Conservation (phyloP, 2,888 invertebrate species). For the Myopa tessellatipennis region DNA sequence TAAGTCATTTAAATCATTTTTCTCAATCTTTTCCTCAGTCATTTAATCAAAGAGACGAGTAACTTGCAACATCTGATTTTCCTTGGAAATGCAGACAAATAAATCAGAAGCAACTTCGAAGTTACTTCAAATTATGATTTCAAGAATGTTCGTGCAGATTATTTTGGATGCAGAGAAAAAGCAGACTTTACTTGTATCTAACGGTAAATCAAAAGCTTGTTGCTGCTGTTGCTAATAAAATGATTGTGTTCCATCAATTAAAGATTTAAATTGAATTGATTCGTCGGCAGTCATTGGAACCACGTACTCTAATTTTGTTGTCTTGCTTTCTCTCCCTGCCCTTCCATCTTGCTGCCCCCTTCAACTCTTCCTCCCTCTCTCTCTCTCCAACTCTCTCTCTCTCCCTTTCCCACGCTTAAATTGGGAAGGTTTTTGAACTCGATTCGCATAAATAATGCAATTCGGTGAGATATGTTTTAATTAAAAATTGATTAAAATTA, state of each 20-base stretch:
- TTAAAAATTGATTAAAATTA: conserved; percentile 5
- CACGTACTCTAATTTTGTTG: neutral
- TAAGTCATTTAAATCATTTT: too few relatives aligned
- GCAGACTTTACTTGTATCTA: too few relatives aligned
- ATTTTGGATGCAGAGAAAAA: too few relatives aligned
- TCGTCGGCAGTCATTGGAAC: conserved; percentile 1
- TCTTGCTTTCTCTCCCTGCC: neutral
- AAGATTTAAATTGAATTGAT: conserved; percentile 42
- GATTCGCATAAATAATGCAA: conserved; percentile 28
- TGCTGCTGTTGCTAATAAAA: neutral
- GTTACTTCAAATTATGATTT: too few relatives aligned
- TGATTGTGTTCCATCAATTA: conserved; percentile 41
- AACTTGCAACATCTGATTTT: too few relatives aligned
- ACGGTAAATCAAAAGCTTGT: too few relatives aligned
- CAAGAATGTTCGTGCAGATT: too few relatives aligned
- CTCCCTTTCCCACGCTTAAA: neutral
- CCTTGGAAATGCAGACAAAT: too few relatives aligned
- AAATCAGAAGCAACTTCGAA: too few relatives aligned
- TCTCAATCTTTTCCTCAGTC: too few relatives aligned
- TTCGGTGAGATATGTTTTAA: neutral
- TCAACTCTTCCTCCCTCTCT: neutral
- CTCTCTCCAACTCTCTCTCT: neutral
- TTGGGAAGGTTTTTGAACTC: neutral
- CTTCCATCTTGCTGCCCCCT: neutral
- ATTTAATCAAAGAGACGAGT: too few relatives aligned